These are phyloP conservation scores for Penaeus indicus DNA, from an alignment of 1,140 invertebrate genomes.

Conservation along the genomic window DNA sequence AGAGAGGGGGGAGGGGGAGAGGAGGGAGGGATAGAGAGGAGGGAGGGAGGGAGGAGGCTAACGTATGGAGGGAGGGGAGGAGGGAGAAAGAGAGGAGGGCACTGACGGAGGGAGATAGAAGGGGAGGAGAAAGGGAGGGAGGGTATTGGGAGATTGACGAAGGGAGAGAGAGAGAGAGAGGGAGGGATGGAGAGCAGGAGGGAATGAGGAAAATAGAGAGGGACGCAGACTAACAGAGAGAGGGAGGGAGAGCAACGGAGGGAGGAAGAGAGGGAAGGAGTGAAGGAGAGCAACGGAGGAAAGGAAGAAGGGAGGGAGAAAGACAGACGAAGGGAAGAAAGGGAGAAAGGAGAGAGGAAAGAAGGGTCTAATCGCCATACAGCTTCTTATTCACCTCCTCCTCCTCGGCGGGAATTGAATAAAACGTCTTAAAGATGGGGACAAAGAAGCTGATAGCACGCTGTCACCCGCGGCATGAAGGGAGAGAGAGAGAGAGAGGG, in stretches of 20 bases:
- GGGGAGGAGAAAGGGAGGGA: background rate
- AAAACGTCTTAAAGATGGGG: constrained; percentile 39
- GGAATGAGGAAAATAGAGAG: background rate
- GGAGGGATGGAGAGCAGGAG: background rate
- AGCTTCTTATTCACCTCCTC: too few relatives aligned
- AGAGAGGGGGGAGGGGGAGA: background rate
- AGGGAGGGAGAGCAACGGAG: background rate
- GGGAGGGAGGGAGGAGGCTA: too few relatives aligned
- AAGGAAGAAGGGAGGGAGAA: background rate
- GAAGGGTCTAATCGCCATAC: constrained; percentile 17
- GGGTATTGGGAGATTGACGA: background rate
- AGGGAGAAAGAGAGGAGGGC: background rate
- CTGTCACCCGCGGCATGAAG: background rate
- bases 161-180: background rate
- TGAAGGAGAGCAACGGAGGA: background rate
- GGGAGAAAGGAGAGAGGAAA: background rate
- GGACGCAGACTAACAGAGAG: too few relatives aligned
- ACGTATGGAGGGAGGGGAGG: background rate
- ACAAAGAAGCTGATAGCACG: constrained; percentile 27
- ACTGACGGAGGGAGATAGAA: background rate
- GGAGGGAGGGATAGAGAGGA: background rate
- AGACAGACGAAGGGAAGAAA: too few relatives aligned
- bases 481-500: background rate
- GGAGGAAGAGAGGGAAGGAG: background rate
- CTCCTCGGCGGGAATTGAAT: background rate